Conservation (phyloP, 2,113 vertebrate genomes). For the Fregetta grallaria region DNA sequence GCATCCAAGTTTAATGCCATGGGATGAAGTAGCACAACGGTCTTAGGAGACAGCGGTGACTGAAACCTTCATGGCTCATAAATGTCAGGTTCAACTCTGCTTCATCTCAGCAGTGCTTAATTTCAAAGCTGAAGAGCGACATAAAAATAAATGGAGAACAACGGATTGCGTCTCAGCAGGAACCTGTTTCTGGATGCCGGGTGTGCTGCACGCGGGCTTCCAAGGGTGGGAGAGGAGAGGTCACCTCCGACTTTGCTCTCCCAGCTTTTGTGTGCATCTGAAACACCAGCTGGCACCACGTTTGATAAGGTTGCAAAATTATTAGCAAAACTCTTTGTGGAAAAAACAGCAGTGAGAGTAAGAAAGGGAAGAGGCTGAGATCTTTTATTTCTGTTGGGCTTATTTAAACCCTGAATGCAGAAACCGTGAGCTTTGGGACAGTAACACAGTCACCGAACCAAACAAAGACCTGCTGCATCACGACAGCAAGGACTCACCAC, state of each 20-base stretch:
- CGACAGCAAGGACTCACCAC: fast-evolving
- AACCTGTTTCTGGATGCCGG: fast-evolving
- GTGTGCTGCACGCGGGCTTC: not conserved
- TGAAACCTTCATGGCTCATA: slow-evolving; percentile 27
- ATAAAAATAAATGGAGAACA: slow-evolving; percentile 28
- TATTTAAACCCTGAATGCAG: not conserved
- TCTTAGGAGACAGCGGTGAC: not conserved
- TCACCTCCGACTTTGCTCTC: not conserved
- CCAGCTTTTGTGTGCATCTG: not conserved
- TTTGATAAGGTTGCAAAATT: not conserved
- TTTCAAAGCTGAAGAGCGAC: not conserved
- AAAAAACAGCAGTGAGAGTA: not conserved
- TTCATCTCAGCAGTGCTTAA: not conserved
- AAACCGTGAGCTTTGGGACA: not conserved
- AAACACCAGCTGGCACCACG: not conserved
- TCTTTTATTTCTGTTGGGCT: fast-evolving
- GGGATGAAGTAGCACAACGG: not conserved
- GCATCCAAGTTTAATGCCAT: not conserved
- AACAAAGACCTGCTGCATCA: fast-evolving
- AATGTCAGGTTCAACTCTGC: not conserved
- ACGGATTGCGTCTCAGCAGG: not conserved
- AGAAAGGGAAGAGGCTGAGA: not conserved
- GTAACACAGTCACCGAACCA: fast-evolving
- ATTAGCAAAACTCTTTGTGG: not conserved
- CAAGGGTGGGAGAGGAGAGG: not conserved